These are phyloP conservation scores for Serripes groenlandicus DNA, from an alignment of 2,888 invertebrate species.

Conservation along the genomic window DNA sequence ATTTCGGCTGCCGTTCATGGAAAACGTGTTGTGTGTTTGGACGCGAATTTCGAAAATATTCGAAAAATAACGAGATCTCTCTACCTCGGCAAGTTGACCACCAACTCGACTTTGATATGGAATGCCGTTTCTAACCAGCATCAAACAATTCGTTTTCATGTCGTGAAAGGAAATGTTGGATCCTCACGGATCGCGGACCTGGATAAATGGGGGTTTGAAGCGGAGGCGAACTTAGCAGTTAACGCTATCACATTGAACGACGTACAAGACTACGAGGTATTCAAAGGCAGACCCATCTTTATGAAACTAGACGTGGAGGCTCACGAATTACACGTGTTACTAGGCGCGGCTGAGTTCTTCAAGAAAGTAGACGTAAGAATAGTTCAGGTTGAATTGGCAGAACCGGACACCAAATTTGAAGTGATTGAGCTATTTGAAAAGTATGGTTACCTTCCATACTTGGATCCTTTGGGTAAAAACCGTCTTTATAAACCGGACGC, in stretches of 20 bases:
- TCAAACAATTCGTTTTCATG: neutral
- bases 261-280: neutral
- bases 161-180: conserved; percentile 3
- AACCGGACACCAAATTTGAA: conserved; percentile 7
- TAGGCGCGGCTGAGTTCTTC: neutral
- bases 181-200: conserved; percentile 1
- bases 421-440: conserved; percentile 15
- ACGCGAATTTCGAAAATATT: conserved; percentile 11
- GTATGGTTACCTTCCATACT: neutral
- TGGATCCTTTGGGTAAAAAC: neutral
- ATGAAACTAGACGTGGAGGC: conserved; percentile 5
- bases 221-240: neutral
- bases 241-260: neutral
- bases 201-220: neutral
- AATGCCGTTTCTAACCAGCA: conserved; percentile 16
- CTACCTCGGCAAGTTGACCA: neutral
- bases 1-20: neutral
- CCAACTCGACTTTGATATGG: conserved; percentile 11
- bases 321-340: neutral
- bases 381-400: neutral
- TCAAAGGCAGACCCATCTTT: neutral
- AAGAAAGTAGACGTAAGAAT: neutral
- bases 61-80: conserved; percentile 6
- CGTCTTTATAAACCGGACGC: neutral
- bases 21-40: neutral